Evolutionary conservation across 2,797 vertebrate species (phyloP), one percentile per base, ranked within the genome.

Genomic region (Miichthys miiuy): DNA sequence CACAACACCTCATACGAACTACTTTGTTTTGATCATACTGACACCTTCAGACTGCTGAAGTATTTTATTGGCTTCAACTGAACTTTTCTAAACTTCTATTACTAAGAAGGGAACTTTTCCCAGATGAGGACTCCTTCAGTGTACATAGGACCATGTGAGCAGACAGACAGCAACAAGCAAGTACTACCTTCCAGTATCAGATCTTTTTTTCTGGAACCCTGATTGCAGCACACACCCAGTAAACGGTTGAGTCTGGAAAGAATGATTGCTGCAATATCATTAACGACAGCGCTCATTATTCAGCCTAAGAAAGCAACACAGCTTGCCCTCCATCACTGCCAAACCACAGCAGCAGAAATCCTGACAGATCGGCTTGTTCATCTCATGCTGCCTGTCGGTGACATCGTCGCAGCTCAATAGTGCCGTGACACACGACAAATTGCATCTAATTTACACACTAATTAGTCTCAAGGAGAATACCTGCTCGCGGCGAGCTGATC

Each of bases 341-440:
- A 46, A 34, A 38, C 21, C 46, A 47, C 47, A 25, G 61, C 34
- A 41, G 57, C 72, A 75, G 20, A 44, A 72, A 73, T 51, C 52
- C 64, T 34, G 83, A 81, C 68, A 79, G 73, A 82, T 83, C 67
- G 3, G 51, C 62, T 73, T 80, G 68, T 83, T 84, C 50, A 44
- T 68, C 66, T 67, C 52, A 1, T 50, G 68, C 58, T 69, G 73
- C 60, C 73, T 62, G 52, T 81, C 71, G 58, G 64, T 79, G 80
- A 75, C 80, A 82, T 20, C 1, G 50, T 75, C 54, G 46, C 56
- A 60, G 67, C 42, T 70, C 71, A 75, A 54, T 69, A 83, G 68
- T 44, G 48, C 42, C 18, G 9, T 25, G 11, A 61, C 52, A 27
- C 48, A 38, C 1, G 1, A 71, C 42, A 66, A 62, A 90, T 79